These are phyloP conservation scores for Drosophila yooni DNA, from an alignment of 2,888 invertebrate genomes.

Conservation along the genomic window DNA sequence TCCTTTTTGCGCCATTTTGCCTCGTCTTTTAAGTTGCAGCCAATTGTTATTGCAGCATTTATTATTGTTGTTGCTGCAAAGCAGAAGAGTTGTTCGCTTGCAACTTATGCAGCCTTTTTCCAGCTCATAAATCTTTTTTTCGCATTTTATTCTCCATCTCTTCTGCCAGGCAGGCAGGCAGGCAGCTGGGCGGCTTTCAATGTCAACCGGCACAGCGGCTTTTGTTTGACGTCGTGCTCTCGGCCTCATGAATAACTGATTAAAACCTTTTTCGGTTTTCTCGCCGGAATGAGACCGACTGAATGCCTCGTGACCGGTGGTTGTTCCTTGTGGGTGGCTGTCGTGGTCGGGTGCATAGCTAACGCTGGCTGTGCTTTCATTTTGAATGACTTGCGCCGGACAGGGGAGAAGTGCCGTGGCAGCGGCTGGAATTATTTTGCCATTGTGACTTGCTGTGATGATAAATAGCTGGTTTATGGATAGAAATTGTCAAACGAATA, in stretches of 20 bases:
- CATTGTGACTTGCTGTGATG: constrained; percentile 52
- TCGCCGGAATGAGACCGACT: constrained; percentile 23
- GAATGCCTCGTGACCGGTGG: constrained; percentile 23
- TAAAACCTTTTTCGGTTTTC: constrained; percentile 71
- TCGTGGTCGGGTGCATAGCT: constrained; percentile 3
- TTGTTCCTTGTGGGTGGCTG: neutral
- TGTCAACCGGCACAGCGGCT: constrained; percentile 74
- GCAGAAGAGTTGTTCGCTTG: constrained; percentile 28
- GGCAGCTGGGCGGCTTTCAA: constrained; percentile 56
- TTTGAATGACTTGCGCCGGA: constrained; percentile 65
- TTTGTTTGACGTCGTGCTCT: constrained; percentile 75
- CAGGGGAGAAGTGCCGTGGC: constrained; percentile 55
- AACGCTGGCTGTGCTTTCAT: constrained; percentile 65
- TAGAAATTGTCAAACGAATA: constrained; percentile 40
- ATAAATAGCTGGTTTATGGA: constrained; percentile 63
- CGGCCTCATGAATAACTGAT: constrained; percentile 80
- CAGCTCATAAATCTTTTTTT: constrained; percentile 77
- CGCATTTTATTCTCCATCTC: constrained; percentile 19
- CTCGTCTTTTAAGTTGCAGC: constrained; percentile 73
- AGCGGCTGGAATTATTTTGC: constrained; percentile 28
- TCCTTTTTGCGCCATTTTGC: constrained; percentile 44
- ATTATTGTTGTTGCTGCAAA: constrained; percentile 5
- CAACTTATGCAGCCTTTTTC: constrained; percentile 62
- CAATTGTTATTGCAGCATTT: constrained; percentile 74
- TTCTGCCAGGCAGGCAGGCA: neutral